Conservation (phyloP, 2,113 vertebrate genomes). For the Vicugna pacos region DNA sequence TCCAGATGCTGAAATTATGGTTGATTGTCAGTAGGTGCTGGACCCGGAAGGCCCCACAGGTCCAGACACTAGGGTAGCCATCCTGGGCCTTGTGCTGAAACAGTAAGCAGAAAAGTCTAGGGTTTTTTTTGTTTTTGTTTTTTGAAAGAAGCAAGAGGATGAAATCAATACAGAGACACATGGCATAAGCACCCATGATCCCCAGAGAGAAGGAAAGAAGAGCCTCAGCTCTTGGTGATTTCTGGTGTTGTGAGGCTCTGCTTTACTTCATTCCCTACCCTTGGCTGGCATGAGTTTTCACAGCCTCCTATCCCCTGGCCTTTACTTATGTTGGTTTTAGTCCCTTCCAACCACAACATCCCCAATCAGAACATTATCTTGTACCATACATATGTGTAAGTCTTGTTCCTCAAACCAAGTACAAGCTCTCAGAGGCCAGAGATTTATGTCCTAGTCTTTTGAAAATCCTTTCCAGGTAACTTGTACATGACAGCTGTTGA, state of each 20-base stretch:
- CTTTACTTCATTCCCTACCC: background rate
- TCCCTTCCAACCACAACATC: background rate
- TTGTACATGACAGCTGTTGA: background rate
- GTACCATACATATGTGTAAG: background rate
- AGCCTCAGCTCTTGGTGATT: background rate
- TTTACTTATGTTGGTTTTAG: background rate
- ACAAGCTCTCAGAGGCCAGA: constrained; percentile 21
- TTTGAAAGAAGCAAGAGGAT: background rate
- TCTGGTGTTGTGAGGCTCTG: background rate
- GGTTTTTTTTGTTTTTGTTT: background rate
- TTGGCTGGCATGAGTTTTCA: background rate
- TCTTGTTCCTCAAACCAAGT: constrained; percentile 44
- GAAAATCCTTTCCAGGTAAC: constrained; percentile 20
- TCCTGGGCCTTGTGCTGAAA: background rate
- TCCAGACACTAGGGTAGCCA: background rate
- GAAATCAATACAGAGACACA: background rate
- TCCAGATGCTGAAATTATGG: background rate
- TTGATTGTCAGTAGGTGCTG: background rate
- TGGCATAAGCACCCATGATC: background rate
- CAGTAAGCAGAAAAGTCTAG: background rate
- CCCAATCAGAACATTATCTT: background rate
- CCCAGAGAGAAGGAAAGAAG: background rate
- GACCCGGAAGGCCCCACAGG: background rate
- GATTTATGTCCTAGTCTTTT: background rate
- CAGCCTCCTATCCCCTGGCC: background rate